Evolutionary conservation across 1,140 invertebrate genomes (phyloP).

Genomic region (Bombus confusus): DNA sequence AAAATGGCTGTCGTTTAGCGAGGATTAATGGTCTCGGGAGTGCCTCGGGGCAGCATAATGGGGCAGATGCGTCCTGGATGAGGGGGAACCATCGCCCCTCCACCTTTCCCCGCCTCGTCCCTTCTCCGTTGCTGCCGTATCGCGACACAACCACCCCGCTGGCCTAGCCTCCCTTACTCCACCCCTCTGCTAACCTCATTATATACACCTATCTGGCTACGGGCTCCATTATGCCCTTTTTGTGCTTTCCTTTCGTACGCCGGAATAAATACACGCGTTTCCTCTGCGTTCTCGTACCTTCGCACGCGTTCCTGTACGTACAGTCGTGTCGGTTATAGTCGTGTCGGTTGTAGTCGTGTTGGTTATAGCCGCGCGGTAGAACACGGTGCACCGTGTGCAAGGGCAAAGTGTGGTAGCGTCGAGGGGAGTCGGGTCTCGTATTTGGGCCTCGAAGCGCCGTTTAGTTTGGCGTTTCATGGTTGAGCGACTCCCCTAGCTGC

Average conservation of each 20-base stretch:
- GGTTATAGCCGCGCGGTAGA: neutral
- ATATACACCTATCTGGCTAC: conserved; percentile 78
- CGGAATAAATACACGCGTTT: conserved; percentile 64
- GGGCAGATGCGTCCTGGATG: conserved; percentile 80
- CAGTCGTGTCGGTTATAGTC: too few species aligned
- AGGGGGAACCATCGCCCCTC: conserved; percentile 60
- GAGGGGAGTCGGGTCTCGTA: conserved; percentile 61
- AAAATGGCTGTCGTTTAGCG: conserved; percentile 83
- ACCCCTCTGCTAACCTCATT: conserved; percentile 75
- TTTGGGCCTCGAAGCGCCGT: conserved; percentile 78
- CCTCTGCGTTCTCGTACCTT: neutral
- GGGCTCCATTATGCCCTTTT: conserved; percentile 80
- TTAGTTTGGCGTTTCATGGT: conserved; percentile 82
- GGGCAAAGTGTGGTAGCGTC: neutral
- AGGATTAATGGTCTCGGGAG: conserved; percentile 82
- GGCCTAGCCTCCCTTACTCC: conserved; percentile 51
- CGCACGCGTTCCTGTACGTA: neutral
- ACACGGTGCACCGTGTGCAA: neutral
- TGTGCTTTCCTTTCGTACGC: conserved; percentile 67
- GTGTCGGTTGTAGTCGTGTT: too few species aligned
- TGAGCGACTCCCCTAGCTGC: conserved; percentile 75
- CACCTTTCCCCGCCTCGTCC: conserved; percentile 21
- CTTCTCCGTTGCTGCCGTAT: conserved; percentile 37
- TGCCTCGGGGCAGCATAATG: conserved; percentile 80
- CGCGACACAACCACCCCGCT: conserved; percentile 56